These are phyloP conservation scores for Channa argus DNA, from an alignment of 2,113 vertebrate genomes.

Conservation along the genomic window DNA sequence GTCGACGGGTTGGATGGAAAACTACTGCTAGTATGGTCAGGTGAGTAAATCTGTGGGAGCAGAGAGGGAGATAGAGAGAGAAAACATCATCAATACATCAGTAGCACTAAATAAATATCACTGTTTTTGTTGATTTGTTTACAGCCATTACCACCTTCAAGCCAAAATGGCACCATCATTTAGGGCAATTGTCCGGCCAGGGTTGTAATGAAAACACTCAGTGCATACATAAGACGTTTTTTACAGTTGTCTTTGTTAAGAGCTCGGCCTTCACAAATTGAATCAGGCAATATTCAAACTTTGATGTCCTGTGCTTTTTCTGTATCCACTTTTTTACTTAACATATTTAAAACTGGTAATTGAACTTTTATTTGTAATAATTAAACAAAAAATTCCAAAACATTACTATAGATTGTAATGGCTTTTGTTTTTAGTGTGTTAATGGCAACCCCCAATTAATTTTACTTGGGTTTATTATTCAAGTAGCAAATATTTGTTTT, in stretches of 20 bases:
- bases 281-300: conserved; percentile 35
- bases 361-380: too few species aligned
- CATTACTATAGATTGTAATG: too few species aligned
- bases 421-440: too few species aligned
- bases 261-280: conserved; percentile 33
- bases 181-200: conserved; percentile 64
- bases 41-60: conserved; percentile 95
- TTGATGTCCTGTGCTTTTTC: conserved; percentile 13
- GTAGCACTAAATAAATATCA: neutral
- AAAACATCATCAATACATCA: conserved; percentile 54
- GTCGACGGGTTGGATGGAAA: conserved; percentile 98
- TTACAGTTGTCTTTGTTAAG: conserved; percentile 54
- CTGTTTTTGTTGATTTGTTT: conserved; percentile 55
- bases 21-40: conserved; percentile 99
- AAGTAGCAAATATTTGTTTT: too few species aligned
- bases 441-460: too few species aligned
- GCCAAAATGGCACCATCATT: conserved; percentile 73
- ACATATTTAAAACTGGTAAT: too few species aligned
- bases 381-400: too few species aligned
- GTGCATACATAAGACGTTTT: conserved; percentile 64
- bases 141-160: conserved; percentile 57
- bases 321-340: neutral
- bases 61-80: conserved; percentile 45
- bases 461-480: too few species aligned
- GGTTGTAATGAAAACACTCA: conserved; percentile 64